phyloP scores from a whole-genome alignment of 2,797 vertebrate genomes.

The Aplochiton taeniatus region DNA sequence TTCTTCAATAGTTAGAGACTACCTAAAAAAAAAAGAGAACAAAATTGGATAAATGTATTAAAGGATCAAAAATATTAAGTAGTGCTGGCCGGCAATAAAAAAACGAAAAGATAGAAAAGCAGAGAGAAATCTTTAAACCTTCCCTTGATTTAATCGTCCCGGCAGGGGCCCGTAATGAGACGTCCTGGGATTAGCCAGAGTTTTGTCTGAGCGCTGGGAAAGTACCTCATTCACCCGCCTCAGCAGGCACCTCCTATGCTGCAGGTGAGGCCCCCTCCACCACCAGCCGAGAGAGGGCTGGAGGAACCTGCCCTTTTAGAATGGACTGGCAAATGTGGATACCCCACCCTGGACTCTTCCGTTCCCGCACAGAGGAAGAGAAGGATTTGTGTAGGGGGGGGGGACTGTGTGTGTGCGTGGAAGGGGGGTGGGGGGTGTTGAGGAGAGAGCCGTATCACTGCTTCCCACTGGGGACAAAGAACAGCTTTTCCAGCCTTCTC shows the following conservation, averaged over 20 bases:
- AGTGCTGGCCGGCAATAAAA: not conserved
- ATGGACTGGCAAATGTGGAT: not conserved
- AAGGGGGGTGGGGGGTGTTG: not conserved
- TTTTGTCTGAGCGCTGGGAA: constrained; percentile 65
- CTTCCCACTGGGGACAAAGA: constrained; percentile 24
- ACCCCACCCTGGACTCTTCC: constrained; percentile 10
- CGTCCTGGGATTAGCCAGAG: constrained; percentile 66
- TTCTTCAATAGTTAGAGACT: no score
- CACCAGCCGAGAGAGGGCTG: not conserved
- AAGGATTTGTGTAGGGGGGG: not conserved
- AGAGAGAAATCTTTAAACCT: constrained; percentile 61
- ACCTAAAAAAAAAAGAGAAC: no score
- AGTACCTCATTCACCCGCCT: constrained; percentile 39
- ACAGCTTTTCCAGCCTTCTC: constrained; percentile 31
- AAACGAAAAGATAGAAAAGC: constrained; percentile 47
- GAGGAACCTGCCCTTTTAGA: not conserved
- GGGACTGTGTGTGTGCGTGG: not conserved
- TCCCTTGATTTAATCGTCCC: constrained; percentile 54
- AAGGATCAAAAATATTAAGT: no score
- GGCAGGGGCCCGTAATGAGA: constrained; percentile 72
- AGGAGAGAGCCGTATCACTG: constrained; percentile 6
- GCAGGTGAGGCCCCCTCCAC: not conserved
- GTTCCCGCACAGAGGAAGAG: not conserved
- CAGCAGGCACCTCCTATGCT: not conserved
- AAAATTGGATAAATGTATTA: no score